These are phyloP conservation scores for Drosophila buzzatii DNA, from an alignment of 2,888 invertebrate species.

Conservation along the genomic window DNA sequence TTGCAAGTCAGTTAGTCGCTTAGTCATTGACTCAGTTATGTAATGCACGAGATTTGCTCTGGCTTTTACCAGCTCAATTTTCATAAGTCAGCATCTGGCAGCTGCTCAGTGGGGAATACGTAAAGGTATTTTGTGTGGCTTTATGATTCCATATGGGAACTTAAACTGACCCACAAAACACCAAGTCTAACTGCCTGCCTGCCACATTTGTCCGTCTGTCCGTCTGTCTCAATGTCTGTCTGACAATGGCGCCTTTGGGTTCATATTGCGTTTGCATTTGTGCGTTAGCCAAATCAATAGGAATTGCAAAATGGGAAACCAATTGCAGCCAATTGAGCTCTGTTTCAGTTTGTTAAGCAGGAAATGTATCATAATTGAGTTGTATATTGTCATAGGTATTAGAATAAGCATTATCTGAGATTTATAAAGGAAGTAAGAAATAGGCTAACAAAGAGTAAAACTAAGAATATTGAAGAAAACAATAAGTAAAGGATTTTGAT, in stretches of 20 bases:
- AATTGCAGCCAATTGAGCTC: slow-evolving; percentile 5
- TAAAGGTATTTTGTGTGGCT: slow-evolving; percentile 42
- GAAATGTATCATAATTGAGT: background rate
- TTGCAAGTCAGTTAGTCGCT: slow-evolving; percentile 69
- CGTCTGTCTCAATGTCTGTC: background rate
- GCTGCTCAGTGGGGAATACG: slow-evolving; percentile 9
- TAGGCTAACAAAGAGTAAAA: background rate
- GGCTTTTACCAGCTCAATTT: slow-evolving; percentile 74
- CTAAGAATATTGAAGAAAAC: background rate
- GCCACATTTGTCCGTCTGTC: background rate
- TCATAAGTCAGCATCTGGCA: slow-evolving; percentile 53
- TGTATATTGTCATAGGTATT: background rate
- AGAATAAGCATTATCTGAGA: background rate
- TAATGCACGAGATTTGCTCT: slow-evolving; percentile 74
- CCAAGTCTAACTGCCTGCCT: background rate
- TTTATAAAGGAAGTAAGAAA: background rate
- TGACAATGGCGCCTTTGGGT: slow-evolving; percentile 4
- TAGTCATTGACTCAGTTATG: slow-evolving; percentile 67
- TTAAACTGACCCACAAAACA: slow-evolving; percentile 9
- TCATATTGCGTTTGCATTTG: slow-evolving; percentile 13
- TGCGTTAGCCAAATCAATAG: slow-evolving; percentile 5
- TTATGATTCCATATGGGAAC: slow-evolving; percentile 33
- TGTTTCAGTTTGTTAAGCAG: background rate
- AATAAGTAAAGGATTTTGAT: background rate
- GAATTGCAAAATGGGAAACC: slow-evolving; percentile 4